phyloP scores from a whole-genome alignment of 2,113 vertebrate species.

The Excalfactoria chinensis region DNA sequence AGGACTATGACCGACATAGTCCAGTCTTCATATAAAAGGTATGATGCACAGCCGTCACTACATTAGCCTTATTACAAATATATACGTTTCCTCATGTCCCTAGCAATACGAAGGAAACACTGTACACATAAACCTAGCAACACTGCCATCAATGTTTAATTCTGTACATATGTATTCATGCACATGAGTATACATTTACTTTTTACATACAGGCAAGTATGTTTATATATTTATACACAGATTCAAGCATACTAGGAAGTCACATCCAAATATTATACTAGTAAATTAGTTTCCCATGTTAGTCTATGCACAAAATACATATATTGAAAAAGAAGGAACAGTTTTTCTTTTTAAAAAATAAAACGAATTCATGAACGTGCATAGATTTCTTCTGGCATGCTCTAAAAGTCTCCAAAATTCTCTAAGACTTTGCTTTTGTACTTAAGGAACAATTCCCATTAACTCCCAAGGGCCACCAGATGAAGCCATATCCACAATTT shows the following conservation, averaged over 20 bases:
- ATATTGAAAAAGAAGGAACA: not conserved
- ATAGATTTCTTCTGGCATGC: not conserved
- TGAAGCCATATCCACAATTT: not conserved
- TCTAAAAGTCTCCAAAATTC: not conserved
- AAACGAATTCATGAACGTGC: not conserved
- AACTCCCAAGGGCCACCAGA: not conserved
- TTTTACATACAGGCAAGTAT: not conserved
- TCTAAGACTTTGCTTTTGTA: not conserved
- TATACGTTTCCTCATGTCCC: not conserved
- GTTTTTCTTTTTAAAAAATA: conserved; percentile 7
- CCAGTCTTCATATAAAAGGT: not conserved
- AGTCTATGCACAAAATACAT: not conserved
- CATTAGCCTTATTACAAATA: rapidly evolving
- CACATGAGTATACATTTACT: not conserved
- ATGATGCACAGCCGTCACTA: not conserved
- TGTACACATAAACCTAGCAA: not conserved
- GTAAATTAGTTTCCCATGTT: not conserved
- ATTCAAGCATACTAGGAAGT: not conserved
- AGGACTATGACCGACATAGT: not conserved
- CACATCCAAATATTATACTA: not conserved
- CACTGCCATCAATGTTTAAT: not conserved
- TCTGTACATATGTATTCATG: not conserved
- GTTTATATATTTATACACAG: not conserved
- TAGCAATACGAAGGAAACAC: not conserved
- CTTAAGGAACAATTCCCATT: not conserved